phyloP scores from a whole-genome alignment of 2,797 vertebrate genomes.

The Knipowitschia caucasica region DNA sequence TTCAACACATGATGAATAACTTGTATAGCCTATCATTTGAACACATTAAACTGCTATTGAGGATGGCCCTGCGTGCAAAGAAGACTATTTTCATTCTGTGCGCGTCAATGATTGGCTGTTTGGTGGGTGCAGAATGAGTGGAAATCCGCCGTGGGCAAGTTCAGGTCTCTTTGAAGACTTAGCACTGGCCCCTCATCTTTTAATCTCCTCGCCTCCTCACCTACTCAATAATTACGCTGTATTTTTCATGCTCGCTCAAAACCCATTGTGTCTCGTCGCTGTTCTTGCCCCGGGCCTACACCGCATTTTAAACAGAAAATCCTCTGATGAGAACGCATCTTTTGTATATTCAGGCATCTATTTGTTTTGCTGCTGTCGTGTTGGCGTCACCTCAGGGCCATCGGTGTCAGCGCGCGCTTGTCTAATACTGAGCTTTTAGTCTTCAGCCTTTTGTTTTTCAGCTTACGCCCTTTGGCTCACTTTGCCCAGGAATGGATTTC shows the following conservation, averaged over 20 bases:
- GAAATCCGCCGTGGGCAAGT: conserved; percentile 45
- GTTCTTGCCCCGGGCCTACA: conserved; percentile 33
- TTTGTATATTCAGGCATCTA: conserved; percentile 39
- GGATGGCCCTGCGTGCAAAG: conserved; percentile 4
- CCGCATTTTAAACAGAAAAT: conserved; percentile 47
- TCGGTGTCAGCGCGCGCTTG: conserved; percentile 19
- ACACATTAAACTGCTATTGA: neutral
- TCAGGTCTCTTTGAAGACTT: conserved; percentile 52
- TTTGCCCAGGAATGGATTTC: conserved; percentile 86
- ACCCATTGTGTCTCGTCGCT: conserved; percentile 20
- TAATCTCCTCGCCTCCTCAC: conserved; percentile 50
- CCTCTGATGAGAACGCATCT: conserved; percentile 36
- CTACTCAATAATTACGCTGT: conserved; percentile 52
- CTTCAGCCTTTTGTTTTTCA: conserved; percentile 31
- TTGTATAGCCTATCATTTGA: neutral
- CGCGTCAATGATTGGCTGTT: conserved; percentile 46
- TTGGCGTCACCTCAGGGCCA: conserved; percentile 32
- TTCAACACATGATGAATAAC: neutral
- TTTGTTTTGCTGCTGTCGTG: conserved; percentile 32
- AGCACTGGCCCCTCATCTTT: conserved; percentile 46
- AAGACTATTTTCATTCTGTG: conserved; percentile 38
- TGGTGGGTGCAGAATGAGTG: conserved; percentile 30
- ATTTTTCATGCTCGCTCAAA: conserved; percentile 46
- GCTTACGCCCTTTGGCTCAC: conserved; percentile 73
- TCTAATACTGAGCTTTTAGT: conserved; percentile 30